Conservation (phyloP, 2,797 vertebrate species). For the Amazonetta brasiliensis region DNA sequence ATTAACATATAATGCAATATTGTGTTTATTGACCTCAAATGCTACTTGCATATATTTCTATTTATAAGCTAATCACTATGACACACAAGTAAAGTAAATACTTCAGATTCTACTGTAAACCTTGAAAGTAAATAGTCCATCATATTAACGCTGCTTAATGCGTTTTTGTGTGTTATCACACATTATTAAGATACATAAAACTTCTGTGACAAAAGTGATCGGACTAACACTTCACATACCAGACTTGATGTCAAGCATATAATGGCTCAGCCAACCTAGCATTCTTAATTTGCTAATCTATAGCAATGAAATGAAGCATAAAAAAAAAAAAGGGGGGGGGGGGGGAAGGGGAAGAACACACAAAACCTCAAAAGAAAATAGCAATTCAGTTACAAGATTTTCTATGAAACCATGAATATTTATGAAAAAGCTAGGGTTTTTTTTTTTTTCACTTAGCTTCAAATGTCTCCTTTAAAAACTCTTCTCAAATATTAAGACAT, state of each 20-base stretch:
- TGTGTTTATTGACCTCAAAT: not conserved
- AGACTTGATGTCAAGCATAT: conserved; percentile 58
- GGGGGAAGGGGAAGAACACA: conserved; percentile 13
- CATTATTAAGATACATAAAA: conserved; percentile 64
- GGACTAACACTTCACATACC: conserved; percentile 67
- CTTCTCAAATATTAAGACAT: conserved; percentile 77
- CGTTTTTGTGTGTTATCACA: conserved; percentile 47
- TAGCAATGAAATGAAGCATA: conserved; percentile 66
- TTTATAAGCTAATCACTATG: not conserved
- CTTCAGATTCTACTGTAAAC: conserved; percentile 2
- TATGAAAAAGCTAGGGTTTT: conserved; percentile 64
- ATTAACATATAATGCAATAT: not conserved
- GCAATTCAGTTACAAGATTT: conserved; percentile 72
- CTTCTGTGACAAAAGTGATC: conserved; percentile 50
- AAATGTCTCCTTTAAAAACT: conserved; percentile 71
- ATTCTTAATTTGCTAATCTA: conserved; percentile 71
- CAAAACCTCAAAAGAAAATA: conserved; percentile 60
- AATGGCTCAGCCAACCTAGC: conserved; percentile 52
- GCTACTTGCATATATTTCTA: not conserved
- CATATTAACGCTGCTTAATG: conserved; percentile 52
- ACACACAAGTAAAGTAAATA: conserved; percentile 29
- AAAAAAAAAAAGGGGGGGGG: conserved; percentile 2
- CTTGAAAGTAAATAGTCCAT: conserved; percentile 18
- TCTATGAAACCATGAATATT: conserved; percentile 76
- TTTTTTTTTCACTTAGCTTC: conserved; percentile 63